Base-by-base conservation (phyloP, 2,797 vertebrate species). In the Pipistrellus pipistrellus region DNA sequence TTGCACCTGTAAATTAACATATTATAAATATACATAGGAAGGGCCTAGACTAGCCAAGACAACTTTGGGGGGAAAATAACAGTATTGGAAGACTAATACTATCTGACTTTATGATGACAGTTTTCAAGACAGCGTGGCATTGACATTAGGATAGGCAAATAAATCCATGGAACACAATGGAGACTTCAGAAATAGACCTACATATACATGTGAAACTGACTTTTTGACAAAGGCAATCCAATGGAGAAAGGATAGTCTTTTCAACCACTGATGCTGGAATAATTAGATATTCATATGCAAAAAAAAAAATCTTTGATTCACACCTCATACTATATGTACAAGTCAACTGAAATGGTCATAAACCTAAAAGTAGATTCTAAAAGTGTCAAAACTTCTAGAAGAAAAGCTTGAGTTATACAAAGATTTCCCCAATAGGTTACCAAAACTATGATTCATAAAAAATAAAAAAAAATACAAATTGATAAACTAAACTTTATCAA, bases 91-190 rank as follows among this genome's bases (percentile, higher is more conserved):
- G 71, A 55, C 35, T 3, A 46, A 80, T 2, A 48, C 18, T 44
- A 48, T 55, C 81, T 53, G 48, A 90, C 62, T 89, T 95, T 68
- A 89, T 59, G 12, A 27, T 88, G 32, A 88, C 38, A 30, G 59
- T 62, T 62, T 62, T 62, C 59, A 62, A 64, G 62, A 64, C 9
- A 32, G 27, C 23, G 44, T 10, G 15, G 18, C 53, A 53, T 38
- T 32, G 15, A 17, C 51, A 55, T 68, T 25, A 73, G 68, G 46
- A 78, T 53, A 68, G 23, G 73, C 32, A 82, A 77, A 46, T 30
- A 62, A 88, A 78, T 15, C 32, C 25, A 62, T 35, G 57, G 55
- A 83, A 76, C 12, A 76, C 20, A 83, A 55, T 0, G 69, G 41
- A 78, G 20, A 59, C 71, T 46, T 72, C 41, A 85, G 48, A 77